These are phyloP conservation scores for Poeciliopsis turneri DNA, from an alignment of 2,797 vertebrate genomes.

Conservation along the genomic window DNA sequence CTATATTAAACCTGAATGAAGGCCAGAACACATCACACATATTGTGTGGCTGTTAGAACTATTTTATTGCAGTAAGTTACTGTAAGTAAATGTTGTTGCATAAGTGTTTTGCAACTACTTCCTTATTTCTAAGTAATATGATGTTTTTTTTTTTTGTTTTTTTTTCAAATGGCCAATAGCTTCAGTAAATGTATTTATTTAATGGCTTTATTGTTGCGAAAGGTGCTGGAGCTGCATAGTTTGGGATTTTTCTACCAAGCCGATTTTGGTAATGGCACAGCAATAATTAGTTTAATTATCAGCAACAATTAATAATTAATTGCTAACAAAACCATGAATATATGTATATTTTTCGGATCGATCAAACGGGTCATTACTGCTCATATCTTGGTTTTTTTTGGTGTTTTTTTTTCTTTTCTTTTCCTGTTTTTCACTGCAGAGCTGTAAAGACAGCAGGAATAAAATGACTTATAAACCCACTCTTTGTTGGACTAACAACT, in stretches of 20 bases:
- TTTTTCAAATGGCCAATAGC: constrained; percentile 22
- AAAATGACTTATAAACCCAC: not conserved
- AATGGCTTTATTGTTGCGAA: constrained; percentile 18
- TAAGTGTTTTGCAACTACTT: constrained; percentile 55
- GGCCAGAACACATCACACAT: constrained; percentile 65
- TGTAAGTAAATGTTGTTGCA: constrained; percentile 63
- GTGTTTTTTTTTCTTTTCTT: no score
- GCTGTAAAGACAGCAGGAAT: no score
- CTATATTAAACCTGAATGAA: constrained; percentile 75
- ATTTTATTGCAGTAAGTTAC: constrained; percentile 59
- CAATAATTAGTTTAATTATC: not conserved
- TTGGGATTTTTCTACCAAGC: not conserved
- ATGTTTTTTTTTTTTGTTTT: constrained; percentile 1
- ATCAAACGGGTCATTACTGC: no score
- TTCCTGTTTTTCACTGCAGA: no score
- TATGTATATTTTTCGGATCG: no score
- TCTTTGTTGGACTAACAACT: not conserved
- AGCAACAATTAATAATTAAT: not conserved
- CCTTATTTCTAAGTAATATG: constrained; percentile 44
- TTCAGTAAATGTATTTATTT: constrained; percentile 35
- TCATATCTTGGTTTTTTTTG: no score
- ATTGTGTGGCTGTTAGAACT: constrained; percentile 65
- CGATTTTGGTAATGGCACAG: not conserved
- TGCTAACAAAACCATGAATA: not conserved
- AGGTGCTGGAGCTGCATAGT: not conserved